Base-by-base conservation (phyloP, 2,797 vertebrate genomes). In the Chelon auratus region DNA sequence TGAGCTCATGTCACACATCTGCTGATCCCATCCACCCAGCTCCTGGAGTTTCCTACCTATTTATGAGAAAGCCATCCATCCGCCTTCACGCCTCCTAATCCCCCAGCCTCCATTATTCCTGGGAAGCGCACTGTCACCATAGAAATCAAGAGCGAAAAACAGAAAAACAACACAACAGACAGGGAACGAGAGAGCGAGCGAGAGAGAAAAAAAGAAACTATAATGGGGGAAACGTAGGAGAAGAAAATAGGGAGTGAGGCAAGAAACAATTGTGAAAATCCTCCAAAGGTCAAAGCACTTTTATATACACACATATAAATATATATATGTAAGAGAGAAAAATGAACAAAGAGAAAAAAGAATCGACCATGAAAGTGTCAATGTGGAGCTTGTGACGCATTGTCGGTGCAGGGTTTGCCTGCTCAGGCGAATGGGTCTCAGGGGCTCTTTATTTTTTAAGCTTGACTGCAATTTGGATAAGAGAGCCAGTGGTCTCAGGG, bases 391-490 rank as follows among this genome's bases (percentile, higher is more conserved):
- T 91, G 93, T 95, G 93, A 94, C 93, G 92, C 91, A 93, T 80
- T 85, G 92, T 85, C 78, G 72, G 87, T 81, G 83, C 78, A 57
- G 82, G 91, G 86, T 91, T 92, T 71, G 91, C 86, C 89, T 89
- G 90, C 83, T 88, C 67, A 60, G 72, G 84, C 79, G 72, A 94
- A 94, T 92, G 86, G 81, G 89, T 91, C 93, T 93, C 93, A 59
- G 65, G 94, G 93, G 94, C 85, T 93, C 93, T 94, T 92, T 94
- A 94, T 94, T 93, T 93, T 89, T 93, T 77, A 93, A 91, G 92
- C 88, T 91, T 90, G 89, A 93, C 93, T 93, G 91, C 88, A 91
- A 89, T 92, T 93, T 94, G 94, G 89, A 93, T 87, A 87, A 83
- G 80, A 81, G 80, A 89, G 78, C 77, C 88, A 89, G 85, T 88